Evolutionary conservation across 2,888 invertebrate species (phyloP), one percentile per base, ranked within the genome.

Genomic region (Oasisia sp.): DNA sequence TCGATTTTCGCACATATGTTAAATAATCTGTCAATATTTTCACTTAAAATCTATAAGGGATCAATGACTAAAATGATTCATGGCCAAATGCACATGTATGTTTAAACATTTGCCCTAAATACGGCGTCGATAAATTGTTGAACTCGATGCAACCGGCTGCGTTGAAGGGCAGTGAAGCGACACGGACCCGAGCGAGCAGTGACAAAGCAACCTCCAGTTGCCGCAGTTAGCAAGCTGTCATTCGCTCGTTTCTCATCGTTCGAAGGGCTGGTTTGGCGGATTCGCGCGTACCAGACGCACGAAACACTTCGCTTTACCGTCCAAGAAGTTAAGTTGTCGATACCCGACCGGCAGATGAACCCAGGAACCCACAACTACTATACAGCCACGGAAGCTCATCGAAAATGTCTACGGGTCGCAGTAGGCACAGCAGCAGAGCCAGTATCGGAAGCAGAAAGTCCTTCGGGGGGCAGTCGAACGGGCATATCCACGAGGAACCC

Each of bases 301-400:
- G 74, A 74, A 74, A 74, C 74, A 19, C 7, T 74, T 74, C 74
- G 74, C 27, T 74, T 74, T 74, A 74, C 74, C 74, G 74, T 74
- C 74, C 27, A 74, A 74, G 74, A 74, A 74, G 74, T 74, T 74
- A 74, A 74, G 74, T 74, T 27, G 74, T 74, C 74, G 74, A 74
- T 74, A 74, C 74, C 19, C 74, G 74, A 74, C 74, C 74, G 74
- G 74, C 74, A 74, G 74, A 74, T 74, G 74, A 74, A 74, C 74
- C 74, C 74, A 74, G 74, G 74, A n/a, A 74, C 74, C 74, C 74
- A 74, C 4, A 74, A 74, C 74, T 74, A 74, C 74, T 74, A 74
- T 19, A 74, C 74, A 74, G 74, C 27, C 74, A 74, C 74, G 74
- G 74, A 74, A 74, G 74, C 74, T 19, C 74, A 27, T 74, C 74